phyloP scores from a whole-genome alignment of 2,797 vertebrate species.

The Gymnothorax javanicus region DNA sequence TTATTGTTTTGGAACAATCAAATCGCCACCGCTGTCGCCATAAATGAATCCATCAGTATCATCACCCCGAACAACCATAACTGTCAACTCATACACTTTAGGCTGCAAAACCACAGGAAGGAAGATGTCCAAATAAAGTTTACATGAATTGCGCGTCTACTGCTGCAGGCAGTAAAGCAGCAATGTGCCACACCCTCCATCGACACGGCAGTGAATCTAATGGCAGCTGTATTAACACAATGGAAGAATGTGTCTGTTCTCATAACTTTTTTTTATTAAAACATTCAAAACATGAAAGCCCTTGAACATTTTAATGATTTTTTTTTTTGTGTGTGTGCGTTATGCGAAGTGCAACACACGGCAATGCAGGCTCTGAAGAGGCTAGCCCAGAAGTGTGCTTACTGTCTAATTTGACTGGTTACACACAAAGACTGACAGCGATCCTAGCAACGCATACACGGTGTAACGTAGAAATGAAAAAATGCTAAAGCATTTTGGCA shows the following conservation, averaged over 20 bases:
- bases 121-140: neutral
- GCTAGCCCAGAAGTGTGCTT: conserved; percentile 17
- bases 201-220: neutral
- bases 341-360: neutral
- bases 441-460: conserved; percentile 13
- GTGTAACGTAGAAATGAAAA: neutral
- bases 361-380: conserved; percentile 27
- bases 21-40: no score
- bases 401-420: conserved; percentile 30
- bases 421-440: conserved; percentile 17
- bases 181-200: neutral
- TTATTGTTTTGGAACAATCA: no score
- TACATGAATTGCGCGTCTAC: neutral
- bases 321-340: neutral
- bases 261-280: conserved; percentile 23
- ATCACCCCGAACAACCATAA: no score
- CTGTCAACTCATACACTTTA: no score
- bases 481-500: conserved; percentile 51
- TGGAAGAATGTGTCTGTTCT: neutral
- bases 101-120: neutral
- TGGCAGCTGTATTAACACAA: neutral
- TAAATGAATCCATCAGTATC: no score
- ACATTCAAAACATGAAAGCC: conserved; percentile 51
- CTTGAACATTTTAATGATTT: conserved; percentile 36
- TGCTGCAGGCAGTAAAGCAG: neutral